Evolutionary conservation across 2,888 invertebrate genomes (phyloP).

Genomic region (Meandrusa payeni): DNA sequence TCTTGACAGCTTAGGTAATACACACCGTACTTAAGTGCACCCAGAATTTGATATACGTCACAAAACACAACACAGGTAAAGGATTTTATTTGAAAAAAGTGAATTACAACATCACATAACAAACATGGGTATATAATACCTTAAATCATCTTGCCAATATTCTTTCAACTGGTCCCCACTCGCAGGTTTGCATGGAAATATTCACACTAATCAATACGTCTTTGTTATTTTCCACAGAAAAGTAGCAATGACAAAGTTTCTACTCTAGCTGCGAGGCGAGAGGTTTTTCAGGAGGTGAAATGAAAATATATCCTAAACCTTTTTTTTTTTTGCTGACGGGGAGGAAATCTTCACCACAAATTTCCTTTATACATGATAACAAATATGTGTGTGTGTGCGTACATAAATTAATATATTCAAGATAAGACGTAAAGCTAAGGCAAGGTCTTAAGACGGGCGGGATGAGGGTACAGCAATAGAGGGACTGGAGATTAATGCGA

Average conservation of each 20-base stretch:
- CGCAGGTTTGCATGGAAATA: constrained; percentile 1
- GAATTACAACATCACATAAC: no score
- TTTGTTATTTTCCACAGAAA: no score
- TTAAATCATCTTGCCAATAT: constrained; percentile 11
- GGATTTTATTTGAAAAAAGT: constrained; percentile 1
- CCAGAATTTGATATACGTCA: constrained; percentile 15
- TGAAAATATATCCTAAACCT: no score
- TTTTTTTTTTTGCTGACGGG: no score
- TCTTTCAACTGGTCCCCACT: constrained; percentile 9
- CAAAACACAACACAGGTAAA: not conserved
- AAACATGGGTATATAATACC: constrained; percentile 8
- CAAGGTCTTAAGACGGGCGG: constrained; percentile 10
- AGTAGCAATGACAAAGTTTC: no score
- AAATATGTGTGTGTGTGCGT: no score
- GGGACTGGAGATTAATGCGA: constrained; percentile 21
- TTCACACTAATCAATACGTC: not conserved
- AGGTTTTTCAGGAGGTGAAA: no score
- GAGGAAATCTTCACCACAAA: no score
- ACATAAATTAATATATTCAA: constrained; percentile 16
- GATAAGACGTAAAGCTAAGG: constrained; percentile 15
- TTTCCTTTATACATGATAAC: no score
- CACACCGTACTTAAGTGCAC: constrained; percentile 9
- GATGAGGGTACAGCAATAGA: constrained; percentile 12
- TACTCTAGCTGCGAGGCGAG: no score
- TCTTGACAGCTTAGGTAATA: constrained; percentile 22